phyloP scores from a whole-genome alignment of 2,888 invertebrate genomes.

The Gymnocheta viridis region DNA sequence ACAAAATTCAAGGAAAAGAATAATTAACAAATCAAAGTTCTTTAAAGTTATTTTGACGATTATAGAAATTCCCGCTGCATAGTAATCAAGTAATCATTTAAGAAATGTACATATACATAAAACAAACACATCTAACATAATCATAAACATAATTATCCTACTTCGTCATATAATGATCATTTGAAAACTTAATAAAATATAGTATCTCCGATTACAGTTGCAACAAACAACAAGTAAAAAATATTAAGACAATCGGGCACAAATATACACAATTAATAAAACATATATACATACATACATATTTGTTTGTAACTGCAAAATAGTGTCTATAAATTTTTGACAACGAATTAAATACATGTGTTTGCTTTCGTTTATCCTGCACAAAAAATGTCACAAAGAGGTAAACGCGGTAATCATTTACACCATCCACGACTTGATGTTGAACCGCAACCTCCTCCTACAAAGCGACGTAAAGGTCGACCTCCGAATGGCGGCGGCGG shows the following conservation, averaged over 20 bases:
- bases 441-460: slow-evolving; percentile 84
- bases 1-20: slow-evolving; percentile 33
- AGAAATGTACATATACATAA: slow-evolving; percentile 24
- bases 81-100: background rate
- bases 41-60: slow-evolving; percentile 5
- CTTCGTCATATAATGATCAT: slow-evolving; percentile 5
- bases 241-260: background rate
- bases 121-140: background rate
- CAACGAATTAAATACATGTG: slow-evolving; percentile 66
- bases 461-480: slow-evolving; percentile 89
- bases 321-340: slow-evolving; percentile 53
- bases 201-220: slow-evolving; percentile 19
- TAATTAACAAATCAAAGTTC: slow-evolving; percentile 35
- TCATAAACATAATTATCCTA: slow-evolving; percentile 5
- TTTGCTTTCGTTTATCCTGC: slow-evolving; percentile 72
- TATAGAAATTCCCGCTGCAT: slow-evolving; percentile 10
- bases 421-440: slow-evolving; percentile 81
- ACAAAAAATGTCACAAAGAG: slow-evolving; percentile 88
- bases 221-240: slow-evolving; percentile 49
- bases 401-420: slow-evolving; percentile 87
- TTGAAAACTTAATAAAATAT: slow-evolving; percentile 32
- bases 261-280: background rate
- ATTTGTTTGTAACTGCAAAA: slow-evolving; percentile 39
- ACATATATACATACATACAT: background rate
- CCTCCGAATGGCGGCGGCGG: slow-evolving; percentile 82